Conservation (phyloP, 1,140 invertebrate species). For the Batillaria attramentaria region DNA sequence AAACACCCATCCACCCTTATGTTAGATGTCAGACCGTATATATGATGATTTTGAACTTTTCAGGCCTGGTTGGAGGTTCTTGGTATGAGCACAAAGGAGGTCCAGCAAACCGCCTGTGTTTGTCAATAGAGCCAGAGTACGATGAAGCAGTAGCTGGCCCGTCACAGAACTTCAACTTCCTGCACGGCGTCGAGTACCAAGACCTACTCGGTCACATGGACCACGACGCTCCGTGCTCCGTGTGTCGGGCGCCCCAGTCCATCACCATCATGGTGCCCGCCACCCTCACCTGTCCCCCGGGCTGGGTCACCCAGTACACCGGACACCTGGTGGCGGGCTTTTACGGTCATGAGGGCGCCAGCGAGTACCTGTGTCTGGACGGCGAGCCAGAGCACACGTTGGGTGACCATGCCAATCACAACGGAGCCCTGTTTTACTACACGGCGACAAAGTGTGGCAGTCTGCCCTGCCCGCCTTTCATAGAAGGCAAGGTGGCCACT, state of each 20-base stretch:
- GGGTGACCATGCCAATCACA: conserved; percentile 14
- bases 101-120: conserved; percentile 39
- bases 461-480: conserved; percentile 49
- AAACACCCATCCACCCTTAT: no score
- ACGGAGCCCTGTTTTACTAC: conserved; percentile 49
- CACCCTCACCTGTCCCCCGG: conserved; percentile 31
- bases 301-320: conserved; percentile 45
- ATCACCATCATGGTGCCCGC: conserved; percentile 46
- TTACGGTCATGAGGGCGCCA: background rate
- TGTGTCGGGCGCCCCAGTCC: conserved; percentile 28
- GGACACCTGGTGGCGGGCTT: conserved; percentile 45
- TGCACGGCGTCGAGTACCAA: conserved; percentile 42
- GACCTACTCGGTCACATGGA: background rate
- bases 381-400: conserved; percentile 23
- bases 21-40: background rate
- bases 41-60: background rate
- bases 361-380: conserved; percentile 50
- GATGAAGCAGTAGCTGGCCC: conserved; percentile 3
- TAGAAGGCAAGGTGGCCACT: conserved; percentile 38
- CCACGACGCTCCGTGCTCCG: conserved; percentile 40
- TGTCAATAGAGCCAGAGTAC: conserved; percentile 35
- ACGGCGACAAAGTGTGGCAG: conserved; percentile 42
- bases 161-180: conserved; percentile 13
- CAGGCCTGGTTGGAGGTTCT: conserved; percentile 35
- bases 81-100: conserved; percentile 17